These are phyloP conservation scores for fruit fly (Drosophila melanogaster) DNA, from an alignment of 1,140 invertebrate genomes.

Conservation along the genomic window Release_6_plus_ISO1_MT NT_033779.5:6167501-6168000, in stretches of 20 bases:
- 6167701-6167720: neutral
- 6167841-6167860: conserved; percentile 20
- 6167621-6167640: too few relatives aligned
- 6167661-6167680: too few relatives aligned
- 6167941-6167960: conserved; percentile 22
- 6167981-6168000: neutral
- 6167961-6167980: conserved; percentile 44
- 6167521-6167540: too few relatives aligned
- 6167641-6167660: too few relatives aligned
- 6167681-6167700: neutral
- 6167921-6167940: neutral
- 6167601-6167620: too few relatives aligned
- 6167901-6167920: conserved; percentile 54
- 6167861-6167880: conserved; percentile 62
- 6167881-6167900: conserved; percentile 74
- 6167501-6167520: too few relatives aligned
- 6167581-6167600: too few relatives aligned
- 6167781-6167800: neutral
- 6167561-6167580: too few relatives aligned
- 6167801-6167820: conserved; percentile 10
- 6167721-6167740: conserved; percentile 2
- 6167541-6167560: too few relatives aligned
- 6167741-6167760: conserved; percentile 32
- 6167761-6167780: neutral
- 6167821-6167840: conserved; percentile 23